A percentile compares a stretch with the other conserved stretches of the same genome.
Conservation (phyloP, 2,888 invertebrate genomes). For the Amphipyra tragopoginis region DNA sequence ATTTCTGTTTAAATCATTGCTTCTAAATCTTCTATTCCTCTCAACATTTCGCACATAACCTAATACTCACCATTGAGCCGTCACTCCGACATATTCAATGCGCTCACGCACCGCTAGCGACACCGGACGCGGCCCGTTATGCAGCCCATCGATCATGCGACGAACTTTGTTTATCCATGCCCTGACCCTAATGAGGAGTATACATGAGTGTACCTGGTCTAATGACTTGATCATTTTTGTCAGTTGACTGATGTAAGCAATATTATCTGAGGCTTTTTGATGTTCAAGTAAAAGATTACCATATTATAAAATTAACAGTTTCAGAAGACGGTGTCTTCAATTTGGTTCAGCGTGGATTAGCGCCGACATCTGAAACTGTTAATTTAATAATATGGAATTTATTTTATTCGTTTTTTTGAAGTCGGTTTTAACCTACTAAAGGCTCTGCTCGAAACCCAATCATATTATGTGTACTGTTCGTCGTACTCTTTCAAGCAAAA, state of each 20-base stretch:
- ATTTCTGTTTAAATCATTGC: too few relatives aligned
- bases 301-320: too few relatives aligned
- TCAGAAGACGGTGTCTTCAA: too few relatives aligned
- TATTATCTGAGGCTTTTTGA: constrained; percentile 5
- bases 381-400: too few relatives aligned
- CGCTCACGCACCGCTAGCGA: constrained; percentile 48
- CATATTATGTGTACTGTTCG: too few relatives aligned
- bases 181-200: constrained; percentile 72
- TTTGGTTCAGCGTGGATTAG: too few relatives aligned
- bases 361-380: too few relatives aligned
- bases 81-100: constrained; percentile 50
- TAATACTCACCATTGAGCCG: constrained; percentile 38
- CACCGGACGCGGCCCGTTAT: constrained; percentile 77
- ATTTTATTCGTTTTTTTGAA: too few relatives aligned
- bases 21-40: background rate
- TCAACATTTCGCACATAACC: constrained; percentile 32
- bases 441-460: too few relatives aligned
- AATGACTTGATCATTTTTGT: constrained; percentile 32
- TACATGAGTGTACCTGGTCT: constrained; percentile 32
- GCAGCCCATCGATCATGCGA: constrained; percentile 70
- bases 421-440: too few relatives aligned
- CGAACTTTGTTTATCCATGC: constrained; percentile 64
- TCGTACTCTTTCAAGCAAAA: too few relatives aligned
- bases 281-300: constrained; percentile 3
- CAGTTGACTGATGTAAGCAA: constrained; percentile 12